Conservation (phyloP, 2,888 invertebrate species). For the Patella caerulea region DNA sequence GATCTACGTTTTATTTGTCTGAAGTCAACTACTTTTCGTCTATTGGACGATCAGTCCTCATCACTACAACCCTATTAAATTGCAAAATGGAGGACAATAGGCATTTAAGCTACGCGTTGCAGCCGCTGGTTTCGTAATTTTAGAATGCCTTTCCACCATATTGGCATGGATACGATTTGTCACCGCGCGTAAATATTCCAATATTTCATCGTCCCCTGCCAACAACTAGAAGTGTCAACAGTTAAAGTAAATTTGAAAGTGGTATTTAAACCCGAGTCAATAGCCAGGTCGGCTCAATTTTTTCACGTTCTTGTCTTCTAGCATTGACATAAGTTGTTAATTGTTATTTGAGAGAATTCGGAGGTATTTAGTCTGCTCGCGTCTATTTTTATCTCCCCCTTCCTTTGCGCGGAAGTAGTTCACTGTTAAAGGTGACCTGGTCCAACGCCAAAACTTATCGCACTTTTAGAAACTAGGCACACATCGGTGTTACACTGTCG, state of each 20-base stretch:
- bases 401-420: too few species aligned
- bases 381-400: background rate
- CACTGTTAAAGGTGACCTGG: too few species aligned
- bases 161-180: background rate
- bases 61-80: too few species aligned
- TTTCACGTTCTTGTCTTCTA: conserved; percentile 1
- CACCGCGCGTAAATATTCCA: conserved; percentile 1
- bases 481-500: too few species aligned
- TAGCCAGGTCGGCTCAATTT: background rate
- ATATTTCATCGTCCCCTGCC: background rate
- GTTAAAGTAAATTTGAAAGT: background rate
- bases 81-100: too few species aligned
- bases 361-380: background rate
- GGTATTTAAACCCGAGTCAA: background rate
- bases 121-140: background rate
- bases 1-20: background rate
- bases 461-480: too few species aligned
- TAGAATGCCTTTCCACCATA: background rate
- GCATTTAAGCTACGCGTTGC: too few species aligned
- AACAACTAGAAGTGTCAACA: conserved; percentile 5
- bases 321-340: conserved; percentile 8
- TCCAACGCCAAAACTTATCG: too few species aligned
- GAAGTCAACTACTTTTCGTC: conserved; percentile 1
- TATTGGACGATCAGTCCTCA: background rate
- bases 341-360: background rate